These are phyloP conservation scores for Calidris pygmaea DNA, from an alignment of 2,113 vertebrate genomes.

Conservation along the genomic window DNA sequence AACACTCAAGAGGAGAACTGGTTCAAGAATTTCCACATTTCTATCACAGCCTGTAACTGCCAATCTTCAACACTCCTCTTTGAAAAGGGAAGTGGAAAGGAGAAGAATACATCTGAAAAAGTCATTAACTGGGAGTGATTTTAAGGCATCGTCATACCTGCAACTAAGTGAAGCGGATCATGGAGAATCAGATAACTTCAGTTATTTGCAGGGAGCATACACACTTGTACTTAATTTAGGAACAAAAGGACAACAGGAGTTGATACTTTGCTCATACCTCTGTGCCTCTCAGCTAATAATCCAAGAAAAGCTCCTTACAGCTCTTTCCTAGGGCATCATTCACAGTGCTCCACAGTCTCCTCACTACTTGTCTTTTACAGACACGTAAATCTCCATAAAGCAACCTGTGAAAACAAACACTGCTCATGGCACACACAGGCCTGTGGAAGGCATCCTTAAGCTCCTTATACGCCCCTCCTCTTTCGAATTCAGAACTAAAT, in stretches of 20 bases:
- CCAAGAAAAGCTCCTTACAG: background rate
- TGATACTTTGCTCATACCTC: background rate
- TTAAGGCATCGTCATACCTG: background rate
- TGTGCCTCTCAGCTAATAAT: background rate
- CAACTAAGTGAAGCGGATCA: background rate
- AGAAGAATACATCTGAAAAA: background rate
- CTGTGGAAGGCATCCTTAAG: background rate
- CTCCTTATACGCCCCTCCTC: background rate
- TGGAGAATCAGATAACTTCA: background rate
- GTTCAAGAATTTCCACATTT: background rate
- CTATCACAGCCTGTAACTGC: background rate
- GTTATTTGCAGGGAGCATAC: background rate
- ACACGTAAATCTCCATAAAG: background rate
- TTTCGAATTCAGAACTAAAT: background rate
- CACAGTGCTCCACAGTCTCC: background rate
- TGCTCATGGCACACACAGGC: background rate
- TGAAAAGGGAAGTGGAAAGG: background rate
- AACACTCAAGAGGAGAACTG: background rate
- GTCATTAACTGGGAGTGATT: background rate
- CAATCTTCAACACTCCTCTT: background rate
- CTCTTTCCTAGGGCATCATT: background rate
- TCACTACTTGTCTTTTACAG: background rate
- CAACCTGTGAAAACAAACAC: background rate
- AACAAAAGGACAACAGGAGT: background rate
- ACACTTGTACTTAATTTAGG: background rate